These are phyloP conservation scores for Balanococcus diminutus DNA, from an alignment of 2,888 invertebrate genomes.

Conservation along the genomic window DNA sequence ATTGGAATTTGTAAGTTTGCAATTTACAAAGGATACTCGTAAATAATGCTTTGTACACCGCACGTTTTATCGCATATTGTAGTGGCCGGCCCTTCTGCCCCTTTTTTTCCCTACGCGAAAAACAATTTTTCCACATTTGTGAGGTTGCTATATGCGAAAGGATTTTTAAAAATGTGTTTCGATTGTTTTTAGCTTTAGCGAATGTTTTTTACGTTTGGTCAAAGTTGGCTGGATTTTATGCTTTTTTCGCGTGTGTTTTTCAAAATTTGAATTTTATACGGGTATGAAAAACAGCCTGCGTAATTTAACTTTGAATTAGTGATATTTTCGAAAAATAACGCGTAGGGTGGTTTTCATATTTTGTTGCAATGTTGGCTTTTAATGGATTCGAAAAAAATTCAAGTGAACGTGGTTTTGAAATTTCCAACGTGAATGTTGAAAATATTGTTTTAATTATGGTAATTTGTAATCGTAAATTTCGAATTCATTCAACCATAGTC, in stretches of 20 bases:
- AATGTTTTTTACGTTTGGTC: background rate
- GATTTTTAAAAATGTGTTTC: background rate
- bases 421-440: too few relatives aligned
- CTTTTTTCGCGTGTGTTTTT: background rate
- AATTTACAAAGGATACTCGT: background rate
- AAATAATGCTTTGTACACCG: background rate
- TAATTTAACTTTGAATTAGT: background rate
- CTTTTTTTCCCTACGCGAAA: background rate
- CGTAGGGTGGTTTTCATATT: background rate
- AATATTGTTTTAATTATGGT: too few relatives aligned
- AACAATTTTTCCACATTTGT: background rate
- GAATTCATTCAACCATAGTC: too few relatives aligned
- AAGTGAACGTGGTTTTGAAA: too few relatives aligned
- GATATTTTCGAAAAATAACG: background rate
- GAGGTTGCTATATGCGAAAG: background rate
- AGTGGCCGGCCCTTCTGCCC: background rate
- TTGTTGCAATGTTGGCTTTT: background rate
- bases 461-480: too few relatives aligned
- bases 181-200: background rate
- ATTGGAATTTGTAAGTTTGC: slow-evolving; percentile 15
- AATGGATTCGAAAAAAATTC: background rate
- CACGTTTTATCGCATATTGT: background rate
- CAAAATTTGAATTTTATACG: background rate
- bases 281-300: background rate
- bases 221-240: background rate